phyloP scores from a whole-genome alignment of 2,888 invertebrate species.

The Sympetrum striolatum region DNA sequence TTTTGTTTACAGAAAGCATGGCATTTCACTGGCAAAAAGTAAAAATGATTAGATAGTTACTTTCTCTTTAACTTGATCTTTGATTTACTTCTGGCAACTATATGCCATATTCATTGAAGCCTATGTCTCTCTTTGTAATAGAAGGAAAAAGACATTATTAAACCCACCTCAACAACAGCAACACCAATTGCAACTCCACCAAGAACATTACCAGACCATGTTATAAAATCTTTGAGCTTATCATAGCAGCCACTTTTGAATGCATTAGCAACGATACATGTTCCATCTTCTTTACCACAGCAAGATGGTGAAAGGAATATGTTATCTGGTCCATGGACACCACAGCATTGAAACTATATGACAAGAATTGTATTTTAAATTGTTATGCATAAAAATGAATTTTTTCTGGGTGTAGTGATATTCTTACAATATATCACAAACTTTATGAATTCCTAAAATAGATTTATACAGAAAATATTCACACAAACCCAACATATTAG shows the following conservation, averaged over 20 bases:
- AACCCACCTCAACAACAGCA: conserved; percentile 1
- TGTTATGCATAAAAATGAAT: no score
- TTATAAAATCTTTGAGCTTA: background rate
- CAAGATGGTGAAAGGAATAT: background rate
- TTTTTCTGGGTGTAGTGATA: no score
- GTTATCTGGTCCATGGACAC: background rate
- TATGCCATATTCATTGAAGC: no score
- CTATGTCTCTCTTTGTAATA: background rate
- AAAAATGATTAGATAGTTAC: background rate
- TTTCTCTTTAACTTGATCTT: background rate
- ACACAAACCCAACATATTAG: no score
- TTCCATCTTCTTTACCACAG: background rate
- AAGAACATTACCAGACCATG: background rate
- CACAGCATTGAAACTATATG: conserved; percentile 1
- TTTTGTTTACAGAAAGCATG: no score
- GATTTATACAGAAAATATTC: no score
- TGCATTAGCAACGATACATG: no score
- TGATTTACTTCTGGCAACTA: background rate
- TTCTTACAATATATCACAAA: no score
- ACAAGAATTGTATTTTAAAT: no score
- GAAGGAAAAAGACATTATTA: background rate
- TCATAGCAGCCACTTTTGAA: background rate
- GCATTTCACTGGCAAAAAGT: no score
- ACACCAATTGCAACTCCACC: conserved; percentile 13
- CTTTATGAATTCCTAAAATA: no score